phyloP scores from a whole-genome alignment of 2,888 invertebrate species.

The Leptinotarsa juncta region DNA sequence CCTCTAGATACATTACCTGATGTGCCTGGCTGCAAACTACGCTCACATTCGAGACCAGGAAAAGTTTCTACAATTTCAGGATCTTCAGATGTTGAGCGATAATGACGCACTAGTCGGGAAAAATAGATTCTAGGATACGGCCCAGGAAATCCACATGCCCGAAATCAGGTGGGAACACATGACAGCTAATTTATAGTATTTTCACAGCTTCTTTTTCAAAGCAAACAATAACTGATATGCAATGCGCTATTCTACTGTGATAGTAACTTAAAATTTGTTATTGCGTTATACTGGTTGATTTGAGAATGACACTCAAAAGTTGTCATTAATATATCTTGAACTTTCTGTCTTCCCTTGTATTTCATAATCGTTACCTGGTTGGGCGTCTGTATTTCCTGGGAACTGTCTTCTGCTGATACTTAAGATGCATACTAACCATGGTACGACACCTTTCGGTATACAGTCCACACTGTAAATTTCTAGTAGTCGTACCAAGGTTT shows the following conservation, averaged over 20 bases:
- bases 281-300: not conserved
- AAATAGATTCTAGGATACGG: slow-evolving; percentile 88
- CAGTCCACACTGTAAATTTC: not conserved
- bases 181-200: not conserved
- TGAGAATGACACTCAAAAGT: not conserved
- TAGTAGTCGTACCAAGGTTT: not conserved
- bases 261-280: not conserved
- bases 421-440: not conserved
- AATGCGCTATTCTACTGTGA: not conserved
- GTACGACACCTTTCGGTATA: not conserved
- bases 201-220: not conserved
- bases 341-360: slow-evolving; percentile 1
- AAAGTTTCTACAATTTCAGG: slow-evolving; percentile 92
- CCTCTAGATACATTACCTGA: slow-evolving; percentile 83
- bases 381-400: slow-evolving; percentile 54
- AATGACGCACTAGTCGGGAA: slow-evolving; percentile 81
- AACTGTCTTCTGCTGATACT: slow-evolving; percentile 31
- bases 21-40: slow-evolving; percentile 95
- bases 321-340: not conserved
- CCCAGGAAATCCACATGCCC: slow-evolving; percentile 72
- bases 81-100: slow-evolving; percentile 84
- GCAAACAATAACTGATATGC: not conserved
- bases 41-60: slow-evolving; percentile 95
- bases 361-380: slow-evolving; percentile 5
- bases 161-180: slow-evolving; percentile 54